Base-by-base conservation (phyloP, 2,113 vertebrate species). In the Pseudopodoces humilis region DNA sequence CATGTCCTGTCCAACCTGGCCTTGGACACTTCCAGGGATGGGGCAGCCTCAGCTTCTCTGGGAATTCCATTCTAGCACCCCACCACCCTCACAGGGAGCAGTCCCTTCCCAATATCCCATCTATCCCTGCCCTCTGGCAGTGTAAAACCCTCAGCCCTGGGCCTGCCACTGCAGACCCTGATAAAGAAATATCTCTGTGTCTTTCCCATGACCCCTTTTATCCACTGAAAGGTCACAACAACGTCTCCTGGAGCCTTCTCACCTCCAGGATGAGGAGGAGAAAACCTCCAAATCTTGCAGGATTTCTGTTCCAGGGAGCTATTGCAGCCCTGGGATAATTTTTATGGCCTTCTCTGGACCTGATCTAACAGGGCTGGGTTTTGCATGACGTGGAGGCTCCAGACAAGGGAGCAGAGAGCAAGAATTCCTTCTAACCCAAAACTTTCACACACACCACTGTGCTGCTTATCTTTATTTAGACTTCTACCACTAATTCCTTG, bases 361-460 rank as follows among this genome's bases (percentile, higher is more conserved):
- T 59, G 46, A 12, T 47, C n/a, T 21, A 17, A 24, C 56, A 55
- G 24, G 25, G 49, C 16, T 28, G 47, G 15, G 28, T 55, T 15
- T 25, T 47, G 19, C 41, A 28, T 7, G 30, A 7, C 0, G 0
- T 62, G 35, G 43, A 7, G 6, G 7, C 1, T 49, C 41, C 24
- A 39, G 35, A 33, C 31, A 33, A 44, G 0, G 6, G 44, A 62
- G 47, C 64, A 70, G 41, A 70, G 47, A 58, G 13, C 4, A 58
- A 52, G 28, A 28, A 82, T 21, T 59, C 69, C 60, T 37, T 14
- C 60, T 52, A 50, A 39, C 11, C 37, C 33, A 16, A 14, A 52
- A 8, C 23, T 33, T 27, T 22, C 37, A n/a, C 27, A 19, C 60
- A 37, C 37, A 88, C 7, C 18, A 9, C 13, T 13, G 4, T 60